A percentile compares a stretch with the other conserved stretches of the same genome.
Conservation (phyloP, 2,888 invertebrate species). For the Byasa hedistus region DNA sequence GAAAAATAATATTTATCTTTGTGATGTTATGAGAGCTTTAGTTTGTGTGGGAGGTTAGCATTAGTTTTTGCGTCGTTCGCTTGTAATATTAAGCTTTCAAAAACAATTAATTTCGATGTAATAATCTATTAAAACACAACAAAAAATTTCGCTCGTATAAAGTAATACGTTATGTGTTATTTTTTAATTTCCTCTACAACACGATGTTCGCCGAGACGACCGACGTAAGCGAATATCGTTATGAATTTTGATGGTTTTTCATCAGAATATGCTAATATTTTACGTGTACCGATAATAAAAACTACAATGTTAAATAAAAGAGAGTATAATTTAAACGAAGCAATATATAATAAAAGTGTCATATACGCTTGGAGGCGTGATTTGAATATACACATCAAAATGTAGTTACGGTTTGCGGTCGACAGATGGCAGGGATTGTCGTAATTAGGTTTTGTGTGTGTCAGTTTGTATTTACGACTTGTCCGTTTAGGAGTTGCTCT, state of each 20-base stretch:
- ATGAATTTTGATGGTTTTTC: slow-evolving; percentile 20
- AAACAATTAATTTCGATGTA: too few species aligned
- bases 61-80: too few species aligned
- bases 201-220: slow-evolving; percentile 7
- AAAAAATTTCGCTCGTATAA: not conserved
- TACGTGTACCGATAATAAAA: slow-evolving; percentile 1
- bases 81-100: too few species aligned
- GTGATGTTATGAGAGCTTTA: too few species aligned
- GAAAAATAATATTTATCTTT: too few species aligned
- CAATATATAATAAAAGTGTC: not conserved
- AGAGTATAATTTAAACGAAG: not conserved
- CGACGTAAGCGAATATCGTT: slow-evolving; percentile 16
- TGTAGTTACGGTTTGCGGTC: slow-evolving; percentile 34
- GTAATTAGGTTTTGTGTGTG: slow-evolving; percentile 28
- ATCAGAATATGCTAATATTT: slow-evolving; percentile 16
- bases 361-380: slow-evolving; percentile 8
- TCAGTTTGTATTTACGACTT: slow-evolving; percentile 30
- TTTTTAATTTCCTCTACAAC: slow-evolving; percentile 18
- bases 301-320: not conserved
- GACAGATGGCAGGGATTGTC: slow-evolving; percentile 39
- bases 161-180: slow-evolving; percentile 11
- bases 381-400: slow-evolving; percentile 40
- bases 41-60: too few species aligned
- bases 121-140: not conserved
- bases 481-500: too few species aligned